A percentile compares a stretch with the other conserved stretches of the same genome.
These are phyloP conservation scores for Hydriomena furcata DNA, from an alignment of 2,888 invertebrate species.

Conservation along the genomic window DNA sequence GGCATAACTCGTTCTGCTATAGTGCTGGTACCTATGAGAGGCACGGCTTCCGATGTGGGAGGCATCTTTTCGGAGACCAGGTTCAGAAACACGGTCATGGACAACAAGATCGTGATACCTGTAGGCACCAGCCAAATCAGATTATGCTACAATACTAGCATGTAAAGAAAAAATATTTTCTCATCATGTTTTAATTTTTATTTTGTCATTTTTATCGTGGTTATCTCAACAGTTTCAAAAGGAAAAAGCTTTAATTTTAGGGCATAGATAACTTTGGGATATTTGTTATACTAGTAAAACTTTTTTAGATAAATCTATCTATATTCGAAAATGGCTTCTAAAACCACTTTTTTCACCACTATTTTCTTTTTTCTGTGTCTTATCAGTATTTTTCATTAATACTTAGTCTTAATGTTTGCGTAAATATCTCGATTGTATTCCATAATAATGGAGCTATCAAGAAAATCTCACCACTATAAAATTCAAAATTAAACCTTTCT, in stretches of 20 bases:
- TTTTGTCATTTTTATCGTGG: slow-evolving; percentile 2
- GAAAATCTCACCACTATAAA: slow-evolving; percentile 1
- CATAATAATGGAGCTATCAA: too few relatives aligned
- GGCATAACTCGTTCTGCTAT: slow-evolving; percentile 39
- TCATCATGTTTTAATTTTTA: neutral
- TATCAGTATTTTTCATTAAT: too few relatives aligned
- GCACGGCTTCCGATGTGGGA: slow-evolving; percentile 92
- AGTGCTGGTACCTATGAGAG: slow-evolving; percentile 87
- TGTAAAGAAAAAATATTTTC: too few relatives aligned
- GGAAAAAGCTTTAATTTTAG: too few relatives aligned
- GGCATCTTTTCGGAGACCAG: slow-evolving; percentile 99
- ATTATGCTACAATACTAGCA: slow-evolving; percentile 23
- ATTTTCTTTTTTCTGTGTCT: too few relatives aligned
- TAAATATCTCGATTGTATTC: too few relatives aligned
- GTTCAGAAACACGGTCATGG: slow-evolving; percentile 98
- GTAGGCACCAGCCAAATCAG: slow-evolving; percentile 77
- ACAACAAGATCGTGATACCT: slow-evolving; percentile 98
- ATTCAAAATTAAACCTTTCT: slow-evolving; percentile 10
- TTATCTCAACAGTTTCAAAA: too few relatives aligned
- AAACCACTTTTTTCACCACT: too few relatives aligned
- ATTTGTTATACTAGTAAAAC: too few relatives aligned
- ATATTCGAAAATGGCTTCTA: neutral
- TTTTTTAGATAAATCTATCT: too few relatives aligned
- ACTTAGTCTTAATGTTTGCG: too few relatives aligned
- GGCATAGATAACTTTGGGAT: too few relatives aligned